Conservation (phyloP, 2,113 vertebrate species). For the Ramphastos sulfuratus region DNA sequence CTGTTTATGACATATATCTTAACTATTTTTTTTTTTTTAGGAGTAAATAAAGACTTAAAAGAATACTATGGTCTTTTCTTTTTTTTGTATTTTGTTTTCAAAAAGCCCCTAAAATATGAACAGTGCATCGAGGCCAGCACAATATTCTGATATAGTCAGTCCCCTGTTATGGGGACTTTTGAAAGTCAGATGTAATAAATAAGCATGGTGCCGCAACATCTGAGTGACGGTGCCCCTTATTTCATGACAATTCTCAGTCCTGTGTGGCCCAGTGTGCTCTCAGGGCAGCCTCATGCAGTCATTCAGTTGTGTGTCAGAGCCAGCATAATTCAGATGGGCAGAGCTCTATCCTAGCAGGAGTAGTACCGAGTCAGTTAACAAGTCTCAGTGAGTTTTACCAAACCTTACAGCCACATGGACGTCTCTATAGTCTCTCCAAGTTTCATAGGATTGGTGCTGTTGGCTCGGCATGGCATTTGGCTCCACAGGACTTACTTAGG, state of each 20-base stretch:
- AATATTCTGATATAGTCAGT: not conserved
- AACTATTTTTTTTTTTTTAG: not conserved
- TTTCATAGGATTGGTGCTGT: not conserved
- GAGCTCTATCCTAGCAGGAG: not conserved
- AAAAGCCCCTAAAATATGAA: not conserved
- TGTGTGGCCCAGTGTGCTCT: not conserved
- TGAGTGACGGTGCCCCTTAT: not conserved
- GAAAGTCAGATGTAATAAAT: not conserved
- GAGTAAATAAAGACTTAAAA: not conserved
- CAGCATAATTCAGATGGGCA: fast-evolving
- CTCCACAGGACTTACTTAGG: not conserved
- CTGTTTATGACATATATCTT: not conserved
- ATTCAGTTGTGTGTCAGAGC: not conserved
- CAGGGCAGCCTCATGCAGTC: not conserved
- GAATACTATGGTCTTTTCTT: not conserved
- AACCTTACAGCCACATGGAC: not conserved
- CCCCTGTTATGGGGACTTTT: not conserved
- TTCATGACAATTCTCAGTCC: not conserved
- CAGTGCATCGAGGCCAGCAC: not conserved
- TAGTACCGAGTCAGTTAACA: not conserved
- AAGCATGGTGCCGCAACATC: not conserved
- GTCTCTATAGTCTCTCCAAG: not conserved
- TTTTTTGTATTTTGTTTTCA: no score
- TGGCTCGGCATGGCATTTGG: not conserved
- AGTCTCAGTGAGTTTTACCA: not conserved